Conservation (phyloP, 2,113 vertebrate species). For the Elephantulus edwardii region DNA sequence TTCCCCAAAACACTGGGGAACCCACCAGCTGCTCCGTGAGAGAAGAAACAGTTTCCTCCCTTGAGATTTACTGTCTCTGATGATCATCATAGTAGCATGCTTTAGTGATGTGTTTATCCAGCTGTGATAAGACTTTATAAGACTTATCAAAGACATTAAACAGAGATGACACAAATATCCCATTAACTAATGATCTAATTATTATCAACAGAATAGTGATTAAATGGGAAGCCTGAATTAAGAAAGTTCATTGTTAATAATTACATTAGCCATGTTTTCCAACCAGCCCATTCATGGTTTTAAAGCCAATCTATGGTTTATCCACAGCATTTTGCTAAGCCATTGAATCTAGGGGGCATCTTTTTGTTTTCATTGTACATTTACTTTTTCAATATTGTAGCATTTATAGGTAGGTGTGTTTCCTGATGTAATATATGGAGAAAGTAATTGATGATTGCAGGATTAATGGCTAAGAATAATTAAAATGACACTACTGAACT, state of each 20-base stretch:
- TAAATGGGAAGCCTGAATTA: not conserved
- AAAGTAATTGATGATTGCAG: constrained; percentile 63
- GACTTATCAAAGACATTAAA: constrained; percentile 5
- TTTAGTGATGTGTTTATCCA: constrained; percentile 6
- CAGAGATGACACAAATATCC: not conserved
- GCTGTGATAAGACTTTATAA: not conserved
- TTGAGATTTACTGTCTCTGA: not conserved
- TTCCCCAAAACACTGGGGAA: too few species aligned
- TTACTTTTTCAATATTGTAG: constrained; percentile 64
- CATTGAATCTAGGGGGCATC: not conserved
- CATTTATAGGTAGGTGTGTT: constrained; percentile 44
- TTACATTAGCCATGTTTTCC: not conserved
- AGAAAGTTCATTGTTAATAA: not conserved
- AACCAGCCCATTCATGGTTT: not conserved
- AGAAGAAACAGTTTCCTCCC: too few species aligned
- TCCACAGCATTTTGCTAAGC: not conserved
- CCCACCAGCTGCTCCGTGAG: too few species aligned
- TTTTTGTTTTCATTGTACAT: constrained; percentile 45
- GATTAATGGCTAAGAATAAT: constrained; percentile 78
- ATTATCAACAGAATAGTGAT: not conserved
- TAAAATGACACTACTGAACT: constrained; percentile 68
- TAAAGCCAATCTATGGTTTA: not conserved
- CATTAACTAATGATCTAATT: constrained; percentile 25
- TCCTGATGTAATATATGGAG: constrained; percentile 54
- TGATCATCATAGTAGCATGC: not conserved